Evolutionary conservation across 2,113 vertebrate genomes (phyloP), one percentile per base, ranked within the genome.

Genomic region (Poeciliopsis turrubarensis): DNA sequence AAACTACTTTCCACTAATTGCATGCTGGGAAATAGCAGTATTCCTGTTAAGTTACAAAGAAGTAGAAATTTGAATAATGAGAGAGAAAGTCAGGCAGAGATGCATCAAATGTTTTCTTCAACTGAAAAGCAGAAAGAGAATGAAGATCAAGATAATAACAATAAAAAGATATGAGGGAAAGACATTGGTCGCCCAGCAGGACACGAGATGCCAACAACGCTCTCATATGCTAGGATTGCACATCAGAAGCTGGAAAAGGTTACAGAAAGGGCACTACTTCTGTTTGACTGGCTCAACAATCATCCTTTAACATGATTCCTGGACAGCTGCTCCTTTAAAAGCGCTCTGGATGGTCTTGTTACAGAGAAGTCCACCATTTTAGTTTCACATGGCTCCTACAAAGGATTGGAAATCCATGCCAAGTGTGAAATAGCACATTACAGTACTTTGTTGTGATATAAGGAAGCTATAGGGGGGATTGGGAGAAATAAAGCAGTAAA

Each of bases 261-360:
- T 73, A 83, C 70, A 70, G 13, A 89, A 87, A 89, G 87, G 88
- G 65, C 83, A 74, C 86, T 47, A 67, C 75, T 84, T 78, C 81
- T 72, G 86, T 87, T 81, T 77, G 75, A 89, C 80, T 86, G 87
- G 86, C 89, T 87, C 71, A 72, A 85, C 91, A 86, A 86, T 89
- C 86, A 80, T 85, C 78, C 72, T 61, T 25, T 72, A 77, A 84
- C 82, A 82, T 31, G 70, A 68, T 69, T 78, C 77, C 77, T 39
- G 68, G 80, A 86, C 86, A 67, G 84, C 77, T 62, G 76, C 78
- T 78, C 39, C 75, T 72, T 86, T 85, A 78, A 82, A 77, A 66
- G 76, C 69, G 82, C 86, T 63, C 51, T 34, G 68, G 76, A 86
- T 77, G 70, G 83, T 74, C 54, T 63, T 79, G 86, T 91, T 85